Evolutionary conservation across 2,113 vertebrate species (phyloP).

Genomic region (Neodontobutis hainanensis): DNA sequence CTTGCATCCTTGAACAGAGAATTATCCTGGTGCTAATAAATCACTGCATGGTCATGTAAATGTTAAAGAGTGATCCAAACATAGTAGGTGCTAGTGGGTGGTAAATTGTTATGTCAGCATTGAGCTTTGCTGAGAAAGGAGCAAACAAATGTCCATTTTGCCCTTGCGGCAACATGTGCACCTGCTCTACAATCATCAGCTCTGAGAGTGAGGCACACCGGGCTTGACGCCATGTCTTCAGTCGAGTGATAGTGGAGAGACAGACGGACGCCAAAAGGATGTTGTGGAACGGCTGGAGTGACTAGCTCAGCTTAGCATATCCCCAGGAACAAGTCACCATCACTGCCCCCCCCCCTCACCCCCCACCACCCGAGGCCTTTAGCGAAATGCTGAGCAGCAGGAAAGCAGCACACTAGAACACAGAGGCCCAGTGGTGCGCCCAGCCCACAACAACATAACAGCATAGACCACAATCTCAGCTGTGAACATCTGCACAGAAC

Average conservation of each 20-base stretch:
- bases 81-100: constrained; percentile 56
- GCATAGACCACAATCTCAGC: constrained; percentile 35
- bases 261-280: constrained; percentile 56
- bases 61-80: constrained; percentile 65
- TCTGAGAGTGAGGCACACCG: constrained; percentile 31
- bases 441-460: constrained; percentile 45
- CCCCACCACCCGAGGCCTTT: constrained; percentile 52
- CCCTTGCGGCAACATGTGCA: constrained; percentile 70
- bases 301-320: constrained; percentile 61
- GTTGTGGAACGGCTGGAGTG: constrained; percentile 52
- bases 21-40: constrained; percentile 54
- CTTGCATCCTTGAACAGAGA: constrained; percentile 44
- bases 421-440: constrained; percentile 63
- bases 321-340: constrained; percentile 51
- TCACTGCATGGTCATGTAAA: constrained; percentile 61
- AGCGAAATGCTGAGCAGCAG: constrained; percentile 71
- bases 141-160: constrained; percentile 62
- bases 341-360: constrained; percentile 48
- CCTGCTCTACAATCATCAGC: constrained; percentile 54
- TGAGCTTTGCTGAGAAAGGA: constrained; percentile 65
- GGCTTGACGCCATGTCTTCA: constrained; percentile 31
- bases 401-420: constrained; percentile 67
- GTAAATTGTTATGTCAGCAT: constrained; percentile 70
- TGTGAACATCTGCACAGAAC: constrained; percentile 51
- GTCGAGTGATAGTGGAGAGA: constrained; percentile 34